Evolutionary conservation across 1,140 invertebrate genomes (phyloP).

Genomic region (Gonioctena quinquepunctata): DNA sequence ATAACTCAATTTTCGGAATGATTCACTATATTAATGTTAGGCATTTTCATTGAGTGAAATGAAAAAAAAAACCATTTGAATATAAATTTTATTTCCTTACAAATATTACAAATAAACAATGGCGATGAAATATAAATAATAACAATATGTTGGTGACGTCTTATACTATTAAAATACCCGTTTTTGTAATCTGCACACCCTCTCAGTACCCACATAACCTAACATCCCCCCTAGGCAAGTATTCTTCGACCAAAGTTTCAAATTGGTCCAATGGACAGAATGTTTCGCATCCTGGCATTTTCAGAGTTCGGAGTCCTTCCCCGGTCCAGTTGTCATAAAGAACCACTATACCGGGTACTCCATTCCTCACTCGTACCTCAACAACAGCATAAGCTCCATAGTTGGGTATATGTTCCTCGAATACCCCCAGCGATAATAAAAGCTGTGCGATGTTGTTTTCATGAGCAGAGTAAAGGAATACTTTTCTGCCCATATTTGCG

Average conservation of each 20-base stretch:
- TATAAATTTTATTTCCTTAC: too few relatives aligned
- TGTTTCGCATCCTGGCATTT: conserved; percentile 38
- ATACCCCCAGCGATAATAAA: conserved; percentile 67
- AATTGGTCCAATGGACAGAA: conserved; percentile 49
- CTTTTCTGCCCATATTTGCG: conserved; percentile 54
- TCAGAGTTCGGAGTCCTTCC: conserved; percentile 24
- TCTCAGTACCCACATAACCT: background rate
- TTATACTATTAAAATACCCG: too few relatives aligned
- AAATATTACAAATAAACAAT: too few relatives aligned
- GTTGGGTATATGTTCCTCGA: conserved; percentile 64
- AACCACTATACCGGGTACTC: conserved; percentile 30
- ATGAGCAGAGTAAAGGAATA: conserved; percentile 72
- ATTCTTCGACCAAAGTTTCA: background rate
- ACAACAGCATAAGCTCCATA: conserved; percentile 57
- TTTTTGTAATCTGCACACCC: too few relatives aligned
- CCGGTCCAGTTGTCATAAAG: conserved; percentile 31
- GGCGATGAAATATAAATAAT: too few relatives aligned
- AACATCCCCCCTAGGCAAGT: background rate
- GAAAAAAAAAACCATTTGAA: too few relatives aligned
- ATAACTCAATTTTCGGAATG: too few relatives aligned
- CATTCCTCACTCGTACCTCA: conserved; percentile 32
- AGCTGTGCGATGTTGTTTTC: conserved; percentile 73
- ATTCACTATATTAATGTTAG: too few relatives aligned
- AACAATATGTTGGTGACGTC: too few relatives aligned
- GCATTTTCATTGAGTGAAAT: too few relatives aligned